A percentile compares a stretch with the other conserved stretches of the same genome.
Evolutionary conservation across 1,140 invertebrate species (phyloP).

Genomic region (Orussus abietinus): DNA sequence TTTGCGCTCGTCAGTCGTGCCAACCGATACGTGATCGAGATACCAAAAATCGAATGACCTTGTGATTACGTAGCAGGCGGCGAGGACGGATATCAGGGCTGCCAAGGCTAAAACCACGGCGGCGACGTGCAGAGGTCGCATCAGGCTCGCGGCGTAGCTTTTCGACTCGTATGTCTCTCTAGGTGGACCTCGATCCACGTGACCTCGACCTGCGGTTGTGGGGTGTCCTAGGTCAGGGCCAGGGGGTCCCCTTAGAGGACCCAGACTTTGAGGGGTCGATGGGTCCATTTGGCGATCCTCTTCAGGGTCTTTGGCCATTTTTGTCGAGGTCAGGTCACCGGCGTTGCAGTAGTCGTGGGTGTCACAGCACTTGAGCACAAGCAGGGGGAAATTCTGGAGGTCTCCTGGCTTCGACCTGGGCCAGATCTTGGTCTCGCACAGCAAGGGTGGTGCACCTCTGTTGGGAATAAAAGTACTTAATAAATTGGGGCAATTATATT

Average conservation of each 20-base stretch:
- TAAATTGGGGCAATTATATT: too few relatives aligned
- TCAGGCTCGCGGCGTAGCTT: too few relatives aligned
- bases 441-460: constrained; percentile 32
- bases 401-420: constrained; percentile 14
- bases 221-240: too few relatives aligned
- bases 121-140: constrained; percentile 28
- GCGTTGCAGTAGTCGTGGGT: constrained; percentile 35
- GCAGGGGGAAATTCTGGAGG: constrained; percentile 24
- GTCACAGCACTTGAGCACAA: constrained; percentile 33
- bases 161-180: too few relatives aligned
- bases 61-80: constrained; percentile 38
- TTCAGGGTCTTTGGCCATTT: not conserved
- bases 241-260: too few relatives aligned
- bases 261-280: too few relatives aligned
- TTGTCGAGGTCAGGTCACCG: not conserved
- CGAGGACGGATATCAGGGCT: constrained; percentile 34
- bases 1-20: constrained; percentile 15
- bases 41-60: too few relatives aligned
- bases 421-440: constrained; percentile 38
- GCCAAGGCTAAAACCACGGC: constrained; percentile 33
- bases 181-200: too few relatives aligned
- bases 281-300: too few relatives aligned
- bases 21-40: too few relatives aligned
- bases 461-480: too few relatives aligned
- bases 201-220: too few relatives aligned